A percentile compares a stretch with the other conserved stretches of the same genome.
phyloP scores from a whole-genome alignment of 2,888 invertebrate genomes.

The Punctoribates punctum region DNA sequence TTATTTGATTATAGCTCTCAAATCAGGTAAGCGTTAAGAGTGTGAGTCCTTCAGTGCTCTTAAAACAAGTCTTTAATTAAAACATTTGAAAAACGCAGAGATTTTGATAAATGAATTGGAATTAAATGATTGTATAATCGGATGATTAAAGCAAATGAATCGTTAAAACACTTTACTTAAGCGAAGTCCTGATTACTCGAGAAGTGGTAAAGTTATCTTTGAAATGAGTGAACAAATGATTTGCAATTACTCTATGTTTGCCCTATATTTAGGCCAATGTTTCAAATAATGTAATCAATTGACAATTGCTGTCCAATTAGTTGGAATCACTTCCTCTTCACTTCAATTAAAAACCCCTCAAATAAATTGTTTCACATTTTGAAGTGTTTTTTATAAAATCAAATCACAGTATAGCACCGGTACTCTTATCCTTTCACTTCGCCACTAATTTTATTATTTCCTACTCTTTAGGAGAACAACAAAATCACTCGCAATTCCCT shows the following conservation, averaged over 20 bases:
- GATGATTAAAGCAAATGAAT: slow-evolving; percentile 23
- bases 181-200: not conserved
- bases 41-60: not conserved
- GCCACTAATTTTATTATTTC: not conserved
- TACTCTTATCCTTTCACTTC: not conserved
- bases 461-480: not conserved
- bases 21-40: slow-evolving; percentile 8
- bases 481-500: not conserved
- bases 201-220: slow-evolving; percentile 5
- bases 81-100: not conserved
- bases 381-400: not conserved
- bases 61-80: not conserved
- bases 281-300: slow-evolving; percentile 5
- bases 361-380: slow-evolving; percentile 1
- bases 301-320: slow-evolving; percentile 13
- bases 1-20: not conserved
- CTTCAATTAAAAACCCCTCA: slow-evolving; percentile 11
- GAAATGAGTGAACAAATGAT: not conserved
- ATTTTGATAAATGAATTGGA: not conserved
- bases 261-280: slow-evolving; percentile 15
- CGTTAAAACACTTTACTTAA: slow-evolving; percentile 20
- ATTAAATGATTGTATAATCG: not conserved
- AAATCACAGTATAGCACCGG: slow-evolving; percentile 2
- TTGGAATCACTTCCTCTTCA: slow-evolving; percentile 21
- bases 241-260: slow-evolving; percentile 14